phyloP scores from a whole-genome alignment of 2,113 vertebrate species.

The Proteles cristata region DNA sequence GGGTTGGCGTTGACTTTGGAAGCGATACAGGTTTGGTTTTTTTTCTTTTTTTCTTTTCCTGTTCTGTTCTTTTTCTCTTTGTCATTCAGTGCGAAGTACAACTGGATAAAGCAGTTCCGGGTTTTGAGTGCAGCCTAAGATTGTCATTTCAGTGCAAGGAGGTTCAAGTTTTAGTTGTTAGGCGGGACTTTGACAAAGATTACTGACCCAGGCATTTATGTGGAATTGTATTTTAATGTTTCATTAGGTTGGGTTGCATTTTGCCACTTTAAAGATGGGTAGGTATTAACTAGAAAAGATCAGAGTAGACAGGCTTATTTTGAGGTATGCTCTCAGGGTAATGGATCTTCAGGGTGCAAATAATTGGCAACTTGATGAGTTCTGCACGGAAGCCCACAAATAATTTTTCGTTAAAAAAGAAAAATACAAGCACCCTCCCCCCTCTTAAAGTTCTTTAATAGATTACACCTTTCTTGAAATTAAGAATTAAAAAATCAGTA shows the following conservation, averaged over 20 bases:
- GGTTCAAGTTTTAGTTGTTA: conserved; percentile 59
- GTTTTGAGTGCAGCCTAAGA: conserved; percentile 60
- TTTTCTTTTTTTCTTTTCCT: accelerated
- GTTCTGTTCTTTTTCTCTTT: conserved; percentile 35
- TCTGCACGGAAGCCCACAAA: neutral
- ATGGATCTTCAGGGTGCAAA: neutral
- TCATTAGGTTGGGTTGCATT: neutral
- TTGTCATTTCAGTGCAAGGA: conserved; percentile 51
- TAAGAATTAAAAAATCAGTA: neutral
- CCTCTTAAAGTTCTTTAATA: neutral
- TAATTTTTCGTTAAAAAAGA: neutral
- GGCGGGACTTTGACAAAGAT: conserved; percentile 1
- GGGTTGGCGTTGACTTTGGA: neutral
- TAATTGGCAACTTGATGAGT: conserved; percentile 7
- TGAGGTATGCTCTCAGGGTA: neutral
- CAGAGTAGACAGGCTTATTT: neutral
- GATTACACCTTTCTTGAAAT: conserved; percentile 1
- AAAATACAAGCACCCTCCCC: neutral
- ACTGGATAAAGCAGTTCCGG: conserved; percentile 72
- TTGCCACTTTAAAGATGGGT: conserved; percentile 18
- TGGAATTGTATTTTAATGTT: conserved; percentile 26
- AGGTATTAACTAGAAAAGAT: neutral
- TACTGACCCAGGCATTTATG: neutral
- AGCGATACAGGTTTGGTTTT: neutral
- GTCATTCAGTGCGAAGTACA: conserved; percentile 36